phyloP scores from a whole-genome alignment of 2,113 vertebrate species.

The Canis aureus region DNA sequence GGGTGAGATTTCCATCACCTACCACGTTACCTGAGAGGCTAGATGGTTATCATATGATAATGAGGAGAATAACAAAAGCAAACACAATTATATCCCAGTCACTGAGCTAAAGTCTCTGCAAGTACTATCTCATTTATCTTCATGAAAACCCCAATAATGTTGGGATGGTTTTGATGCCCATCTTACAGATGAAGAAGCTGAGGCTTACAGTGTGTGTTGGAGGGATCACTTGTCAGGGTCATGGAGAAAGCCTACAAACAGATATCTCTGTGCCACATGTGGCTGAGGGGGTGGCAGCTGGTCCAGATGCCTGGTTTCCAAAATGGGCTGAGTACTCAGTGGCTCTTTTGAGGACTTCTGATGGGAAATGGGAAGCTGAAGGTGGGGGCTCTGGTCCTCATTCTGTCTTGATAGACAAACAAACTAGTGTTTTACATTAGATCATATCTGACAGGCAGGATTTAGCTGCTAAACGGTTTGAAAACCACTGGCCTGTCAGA shows the following conservation, averaged over 20 bases:
- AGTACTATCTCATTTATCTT: neutral
- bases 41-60: neutral
- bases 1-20: neutral
- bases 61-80: neutral
- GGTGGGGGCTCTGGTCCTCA: neutral
- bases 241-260: neutral
- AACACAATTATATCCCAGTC: neutral
- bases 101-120: neutral
- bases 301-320: neutral
- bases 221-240: neutral
- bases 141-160: neutral
- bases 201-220: neutral
- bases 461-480: neutral
- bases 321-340: neutral
- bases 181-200: neutral
- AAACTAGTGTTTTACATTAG: neutral
- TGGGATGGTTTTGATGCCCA: neutral
- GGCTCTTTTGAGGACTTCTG: neutral
- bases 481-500: neutral
- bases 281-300: neutral
- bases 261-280: neutral
- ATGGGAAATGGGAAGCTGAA: neutral
- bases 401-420: neutral
- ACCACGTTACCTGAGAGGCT: neutral
- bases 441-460: neutral